phyloP scores from a whole-genome alignment of 1,140 invertebrate species.

The Zaprionus ornatus region DNA sequence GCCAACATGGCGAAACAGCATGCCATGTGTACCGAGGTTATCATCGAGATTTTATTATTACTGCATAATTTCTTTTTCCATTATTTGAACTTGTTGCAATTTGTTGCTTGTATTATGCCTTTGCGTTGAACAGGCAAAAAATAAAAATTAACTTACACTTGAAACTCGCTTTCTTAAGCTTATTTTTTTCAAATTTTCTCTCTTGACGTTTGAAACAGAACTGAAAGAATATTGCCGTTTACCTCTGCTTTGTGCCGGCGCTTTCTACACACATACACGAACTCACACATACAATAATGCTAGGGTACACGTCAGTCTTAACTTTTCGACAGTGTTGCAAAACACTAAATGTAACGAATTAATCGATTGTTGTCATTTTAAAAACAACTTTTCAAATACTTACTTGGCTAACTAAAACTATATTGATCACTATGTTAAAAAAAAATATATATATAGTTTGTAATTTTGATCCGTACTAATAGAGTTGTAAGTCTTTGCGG shows the following conservation, averaged over 20 bases:
- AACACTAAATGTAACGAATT: slow-evolving; percentile 2
- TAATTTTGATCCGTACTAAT: slow-evolving; percentile 55
- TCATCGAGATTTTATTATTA: not conserved
- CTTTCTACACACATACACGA: slow-evolving; percentile 48
- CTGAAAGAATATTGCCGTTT: slow-evolving; percentile 55
- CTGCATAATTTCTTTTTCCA: not conserved
- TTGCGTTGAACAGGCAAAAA: slow-evolving; percentile 1
- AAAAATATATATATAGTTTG: slow-evolving; percentile 36
- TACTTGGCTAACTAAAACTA: slow-evolving; percentile 69
- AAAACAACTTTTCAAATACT: slow-evolving; percentile 56
- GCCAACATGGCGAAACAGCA: slow-evolving; percentile 64
- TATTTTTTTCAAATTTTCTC: slow-evolving; percentile 33
- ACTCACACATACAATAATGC: slow-evolving; percentile 33
- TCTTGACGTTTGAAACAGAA: slow-evolving; percentile 65
- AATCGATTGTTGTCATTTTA: slow-evolving; percentile 30
- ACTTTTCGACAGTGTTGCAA: slow-evolving; percentile 49
- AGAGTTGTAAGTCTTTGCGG: slow-evolving; percentile 60
- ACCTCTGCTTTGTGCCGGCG: slow-evolving; percentile 45
- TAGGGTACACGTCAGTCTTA: slow-evolving; percentile 69
- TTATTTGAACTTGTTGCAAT: not conserved
- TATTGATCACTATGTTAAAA: slow-evolving; percentile 38
- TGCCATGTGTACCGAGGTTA: slow-evolving; percentile 21
- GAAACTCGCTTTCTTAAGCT: slow-evolving; percentile 13
- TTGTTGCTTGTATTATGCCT: not conserved
- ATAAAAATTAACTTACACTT: slow-evolving; percentile 57